These are phyloP conservation scores for Chaetodon trifasciatus DNA, from an alignment of 2,797 vertebrate genomes.

Conservation along the genomic window DNA sequence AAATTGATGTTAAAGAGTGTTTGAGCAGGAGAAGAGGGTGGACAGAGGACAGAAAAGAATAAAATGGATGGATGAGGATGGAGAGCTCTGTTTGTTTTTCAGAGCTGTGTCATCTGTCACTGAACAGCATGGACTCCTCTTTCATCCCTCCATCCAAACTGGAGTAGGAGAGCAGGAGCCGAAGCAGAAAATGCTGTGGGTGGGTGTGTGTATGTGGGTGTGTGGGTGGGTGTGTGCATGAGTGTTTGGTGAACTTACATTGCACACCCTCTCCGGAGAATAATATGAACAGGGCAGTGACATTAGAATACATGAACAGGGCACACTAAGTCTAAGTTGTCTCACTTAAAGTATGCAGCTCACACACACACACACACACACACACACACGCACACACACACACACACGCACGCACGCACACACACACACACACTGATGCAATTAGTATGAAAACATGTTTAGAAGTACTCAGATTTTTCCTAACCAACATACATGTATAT, in stretches of 20 bases:
- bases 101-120: constrained; percentile 4
- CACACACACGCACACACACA: constrained; percentile 12
- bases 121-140: constrained; percentile 13
- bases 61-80: neutral
- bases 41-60: neutral
- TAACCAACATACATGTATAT: too few species aligned
- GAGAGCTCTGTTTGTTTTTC: constrained; percentile 27
- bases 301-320: constrained; percentile 22
- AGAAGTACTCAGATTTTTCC: too few species aligned
- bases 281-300: neutral
- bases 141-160: constrained; percentile 46
- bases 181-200: neutral
- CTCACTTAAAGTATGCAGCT: constrained; percentile 7
- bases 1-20: neutral
- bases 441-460: too few species aligned
- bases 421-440: neutral
- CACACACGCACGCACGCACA: neutral
- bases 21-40: neutral
- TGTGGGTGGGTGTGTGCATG: neutral
- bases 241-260: neutral
- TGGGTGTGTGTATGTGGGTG: neutral
- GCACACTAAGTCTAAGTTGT: neutral
- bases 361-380: neutral
- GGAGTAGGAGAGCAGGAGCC: constrained; percentile 24
- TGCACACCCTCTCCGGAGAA: neutral